Conservation (phyloP, 92 coral and sea anemone species). For the Paramuricea clavata region DNA sequence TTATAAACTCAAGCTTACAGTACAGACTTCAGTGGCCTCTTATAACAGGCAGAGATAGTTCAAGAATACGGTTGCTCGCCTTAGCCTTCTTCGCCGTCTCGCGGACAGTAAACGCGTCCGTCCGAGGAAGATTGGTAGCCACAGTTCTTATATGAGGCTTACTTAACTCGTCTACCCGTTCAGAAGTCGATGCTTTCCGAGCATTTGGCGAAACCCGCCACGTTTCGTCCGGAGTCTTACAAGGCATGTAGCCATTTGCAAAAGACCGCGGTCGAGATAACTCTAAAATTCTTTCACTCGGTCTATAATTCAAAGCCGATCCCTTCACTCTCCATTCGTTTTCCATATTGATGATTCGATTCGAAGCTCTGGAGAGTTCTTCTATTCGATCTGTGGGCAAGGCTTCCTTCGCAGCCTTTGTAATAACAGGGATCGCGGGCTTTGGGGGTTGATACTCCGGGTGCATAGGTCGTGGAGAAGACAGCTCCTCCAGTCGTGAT, state of each 20-base stretch:
- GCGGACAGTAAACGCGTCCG: constrained; percentile 88
- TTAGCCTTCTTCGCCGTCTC: constrained; percentile 85
- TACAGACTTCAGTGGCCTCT: constrained; percentile 2
- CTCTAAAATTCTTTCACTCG: constrained; percentile 79
- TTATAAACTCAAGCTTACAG: background rate
- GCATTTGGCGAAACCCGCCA: constrained; percentile 94
- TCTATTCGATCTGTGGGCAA: constrained; percentile 72
- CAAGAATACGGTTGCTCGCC: constrained; percentile 79
- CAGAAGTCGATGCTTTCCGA: constrained; percentile 70
- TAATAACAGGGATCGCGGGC: constrained; percentile 70
- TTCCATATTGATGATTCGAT: constrained; percentile 63
- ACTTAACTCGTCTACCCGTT: constrained; percentile 82
- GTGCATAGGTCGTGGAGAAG: constrained; percentile 81
- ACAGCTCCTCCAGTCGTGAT: constrained; percentile 64
- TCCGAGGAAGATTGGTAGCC: constrained; percentile 86
- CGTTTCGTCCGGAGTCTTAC: constrained; percentile 74
- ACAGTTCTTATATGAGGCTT: constrained; percentile 80
- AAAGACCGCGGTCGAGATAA: constrained; percentile 82
- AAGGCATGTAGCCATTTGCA: constrained; percentile 85
- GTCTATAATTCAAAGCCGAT: constrained; percentile 74
- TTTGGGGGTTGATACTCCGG: constrained; percentile 80
- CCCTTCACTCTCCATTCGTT: constrained; percentile 89
- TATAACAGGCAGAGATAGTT: constrained; percentile 80
- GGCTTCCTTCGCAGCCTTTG: constrained; percentile 79
- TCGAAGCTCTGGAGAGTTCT: constrained; percentile 75